These are phyloP conservation scores for Campylomormyrus numenius DNA, from an alignment of 2,113 vertebrate genomes.

Conservation along the genomic window DNA sequence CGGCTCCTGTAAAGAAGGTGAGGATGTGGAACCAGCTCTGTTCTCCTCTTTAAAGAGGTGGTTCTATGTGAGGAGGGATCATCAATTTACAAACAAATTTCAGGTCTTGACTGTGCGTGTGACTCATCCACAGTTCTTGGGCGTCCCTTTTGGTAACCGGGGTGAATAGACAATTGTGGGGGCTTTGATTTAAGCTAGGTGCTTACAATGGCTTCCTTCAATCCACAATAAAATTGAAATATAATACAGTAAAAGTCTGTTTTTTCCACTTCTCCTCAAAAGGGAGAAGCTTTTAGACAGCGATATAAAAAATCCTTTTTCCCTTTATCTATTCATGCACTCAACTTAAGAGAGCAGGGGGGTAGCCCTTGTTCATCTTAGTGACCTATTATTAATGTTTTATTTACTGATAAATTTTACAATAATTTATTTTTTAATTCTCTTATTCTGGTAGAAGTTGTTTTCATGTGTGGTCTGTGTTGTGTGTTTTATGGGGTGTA, in stretches of 20 bases:
- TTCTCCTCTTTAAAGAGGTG: constrained; percentile 19
- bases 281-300: no score
- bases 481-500: no score
- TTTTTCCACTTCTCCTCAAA: neutral
- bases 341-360: no score
- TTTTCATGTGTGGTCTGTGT: no score
- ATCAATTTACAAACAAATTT: constrained; percentile 12
- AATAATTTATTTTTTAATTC: no score
- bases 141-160: neutral
- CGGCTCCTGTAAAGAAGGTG: constrained; percentile 67
- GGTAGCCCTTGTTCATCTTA: no score
- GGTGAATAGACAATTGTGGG: neutral
- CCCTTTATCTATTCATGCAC: no score
- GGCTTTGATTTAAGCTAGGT: constrained; percentile 20
- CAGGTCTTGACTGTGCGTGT: neutral
- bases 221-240: neutral
- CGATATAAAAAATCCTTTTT: no score
- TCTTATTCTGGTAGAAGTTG: no score
- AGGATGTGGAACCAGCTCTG: constrained; percentile 5
- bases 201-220: constrained; percentile 7
- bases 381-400: no score
- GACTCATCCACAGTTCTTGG: neutral
- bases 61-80: constrained; percentile 35
- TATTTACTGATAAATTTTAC: no score
- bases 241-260: neutral